A percentile compares a stretch with the other conserved stretches of the same genome.
These are phyloP conservation scores for Aulostomus chinensis DNA, from an alignment of 2,797 vertebrate genomes.

Conservation along the genomic window DNA sequence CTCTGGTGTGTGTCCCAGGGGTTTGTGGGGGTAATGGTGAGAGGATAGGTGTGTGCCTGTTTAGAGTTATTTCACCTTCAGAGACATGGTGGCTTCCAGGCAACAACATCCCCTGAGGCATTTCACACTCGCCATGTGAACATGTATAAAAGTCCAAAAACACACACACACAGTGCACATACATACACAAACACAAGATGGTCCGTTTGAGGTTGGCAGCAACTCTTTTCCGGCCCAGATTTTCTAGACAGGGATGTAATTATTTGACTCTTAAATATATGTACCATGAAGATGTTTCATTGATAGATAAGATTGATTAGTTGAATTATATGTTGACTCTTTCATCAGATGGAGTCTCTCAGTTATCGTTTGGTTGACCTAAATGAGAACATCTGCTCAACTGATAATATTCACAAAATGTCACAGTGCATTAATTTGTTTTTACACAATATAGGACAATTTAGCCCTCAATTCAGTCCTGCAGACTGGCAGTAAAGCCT, in stretches of 20 bases:
- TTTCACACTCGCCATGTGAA: conserved; percentile 60
- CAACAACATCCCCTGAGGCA: conserved; percentile 60
- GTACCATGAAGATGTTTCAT: too few species aligned
- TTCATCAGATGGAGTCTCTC: background rate
- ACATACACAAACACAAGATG: conserved; percentile 6
- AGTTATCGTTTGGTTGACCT: too few species aligned
- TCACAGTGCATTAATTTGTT: too few species aligned
- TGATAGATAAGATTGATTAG: too few species aligned
- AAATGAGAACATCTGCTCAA: too few species aligned
- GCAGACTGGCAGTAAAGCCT: too few species aligned
- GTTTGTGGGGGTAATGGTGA: conserved; percentile 57
- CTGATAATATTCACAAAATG: too few species aligned
- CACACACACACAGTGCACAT: too few species aligned
- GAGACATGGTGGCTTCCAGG: conserved; percentile 69
- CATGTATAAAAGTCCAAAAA: too few species aligned
- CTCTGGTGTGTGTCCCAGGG: conserved; percentile 56
- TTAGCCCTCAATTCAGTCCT: too few species aligned
- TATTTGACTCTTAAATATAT: too few species aligned
- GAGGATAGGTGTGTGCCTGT: conserved; percentile 65
- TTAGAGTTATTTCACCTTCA: conserved; percentile 69
- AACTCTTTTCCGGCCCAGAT: conserved; percentile 33
- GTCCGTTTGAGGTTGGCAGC: conserved; percentile 8
- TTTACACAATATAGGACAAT: too few species aligned
- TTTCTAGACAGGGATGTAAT: conserved; percentile 4
- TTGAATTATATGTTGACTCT: background rate